Evolutionary conservation across 1,140 invertebrate species (phyloP).

Genomic region (Solen grandis): DNA sequence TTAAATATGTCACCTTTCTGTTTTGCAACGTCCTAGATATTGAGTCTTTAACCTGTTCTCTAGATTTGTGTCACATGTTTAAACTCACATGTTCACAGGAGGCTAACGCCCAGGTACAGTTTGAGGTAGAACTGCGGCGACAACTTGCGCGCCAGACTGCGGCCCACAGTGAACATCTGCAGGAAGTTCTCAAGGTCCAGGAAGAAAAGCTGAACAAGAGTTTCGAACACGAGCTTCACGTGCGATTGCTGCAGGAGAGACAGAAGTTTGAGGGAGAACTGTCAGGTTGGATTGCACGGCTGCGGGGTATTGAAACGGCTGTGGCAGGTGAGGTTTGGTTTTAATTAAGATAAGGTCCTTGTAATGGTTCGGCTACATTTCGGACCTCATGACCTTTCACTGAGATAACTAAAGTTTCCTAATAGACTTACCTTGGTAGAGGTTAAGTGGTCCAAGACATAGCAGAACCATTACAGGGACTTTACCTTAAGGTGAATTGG

Average conservation of each 20-base stretch:
- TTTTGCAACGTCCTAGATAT: too few relatives aligned
- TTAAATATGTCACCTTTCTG: too few relatives aligned
- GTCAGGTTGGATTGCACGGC: conserved; percentile 89
- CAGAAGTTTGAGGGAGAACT: conserved; percentile 88
- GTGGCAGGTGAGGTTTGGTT: conserved; percentile 87
- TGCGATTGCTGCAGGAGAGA: conserved; percentile 85
- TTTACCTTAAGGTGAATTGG: too few relatives aligned
- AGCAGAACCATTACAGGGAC: too few relatives aligned
- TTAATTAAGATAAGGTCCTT: background rate
- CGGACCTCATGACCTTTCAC: too few relatives aligned
- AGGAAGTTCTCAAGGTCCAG: conserved; percentile 86
- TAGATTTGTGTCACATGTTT: too few relatives aligned
- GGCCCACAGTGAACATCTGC: conserved; percentile 91
- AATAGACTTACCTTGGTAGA: too few relatives aligned
- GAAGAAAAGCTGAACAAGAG: conserved; percentile 86
- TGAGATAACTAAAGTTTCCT: too few relatives aligned
- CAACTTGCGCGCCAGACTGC: conserved; percentile 90
- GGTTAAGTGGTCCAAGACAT: too few relatives aligned
- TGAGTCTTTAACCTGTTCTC: too few relatives aligned
- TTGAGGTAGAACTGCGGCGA: conserved; percentile 88
- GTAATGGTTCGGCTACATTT: too few relatives aligned
- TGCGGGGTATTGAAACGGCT: conserved; percentile 93
- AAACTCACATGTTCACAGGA: too few relatives aligned
- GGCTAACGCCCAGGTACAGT: conserved; percentile 84
- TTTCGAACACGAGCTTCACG: conserved; percentile 85